Base-by-base conservation (phyloP, 2,113 vertebrate genomes). In the Phycodurus eques region DNA sequence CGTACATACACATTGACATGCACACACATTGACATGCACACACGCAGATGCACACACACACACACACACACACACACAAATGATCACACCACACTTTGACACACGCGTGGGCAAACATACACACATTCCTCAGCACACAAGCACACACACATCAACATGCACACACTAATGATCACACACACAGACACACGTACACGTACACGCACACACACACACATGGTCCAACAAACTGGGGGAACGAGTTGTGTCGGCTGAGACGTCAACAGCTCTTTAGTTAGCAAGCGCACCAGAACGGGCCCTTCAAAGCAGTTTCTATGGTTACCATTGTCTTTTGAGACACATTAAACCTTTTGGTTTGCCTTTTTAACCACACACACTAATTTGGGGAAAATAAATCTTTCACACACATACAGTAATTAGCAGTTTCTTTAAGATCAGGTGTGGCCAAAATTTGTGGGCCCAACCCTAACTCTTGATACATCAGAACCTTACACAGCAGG, bases 301-400 rank as follows among this genome's bases (percentile, higher is more conserved):
- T 68, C 60, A 70, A 74, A 49, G 44, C 20, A 2, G 85, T 92
- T 88, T 80, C 86, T 80, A 83, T 86, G 77, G 90, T 71, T 80
- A 88, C 92, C 43, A 83, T 88, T 91, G 81, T 90, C 62, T 69
- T 68, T 78, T 64, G 56, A 83, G 68, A 88, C 73, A 78, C 73
- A 64, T 54, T 72, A 87, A 87, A 88, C 75, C 20, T 66, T 60
- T 33, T 13, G 4, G 49, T 19, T 56, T n/a, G 6, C 27, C 22
- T 56, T 59, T 31, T 60, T 59, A 33, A 10, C 3, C 54, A 11
- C 27, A 60, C 57, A 49, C 47, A 49, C 47, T 49, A 49, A 49
- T 49, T 49, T 51, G 7, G 49, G 17, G 17, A 17, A 47, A 47
- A 15, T 14, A 47, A 4, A 15, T 9, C 53, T n/a, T 54, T 54